These are phyloP conservation scores for Clarias gariepinus DNA, from an alignment of 2,113 vertebrate species.

Conservation along the genomic window DNA sequence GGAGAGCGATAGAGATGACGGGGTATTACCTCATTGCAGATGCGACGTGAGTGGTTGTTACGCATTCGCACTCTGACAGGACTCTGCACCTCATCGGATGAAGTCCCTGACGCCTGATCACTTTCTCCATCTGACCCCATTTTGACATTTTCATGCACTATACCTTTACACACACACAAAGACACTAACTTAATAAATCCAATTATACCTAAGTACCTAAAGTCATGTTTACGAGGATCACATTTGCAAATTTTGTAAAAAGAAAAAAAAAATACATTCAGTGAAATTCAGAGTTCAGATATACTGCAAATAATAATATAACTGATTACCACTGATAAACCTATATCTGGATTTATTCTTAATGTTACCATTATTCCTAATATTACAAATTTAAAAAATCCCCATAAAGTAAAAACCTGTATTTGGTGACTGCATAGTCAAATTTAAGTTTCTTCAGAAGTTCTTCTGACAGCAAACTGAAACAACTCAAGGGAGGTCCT, in stretches of 20 bases:
- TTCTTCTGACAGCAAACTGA: not conserved
- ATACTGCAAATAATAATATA: not conserved
- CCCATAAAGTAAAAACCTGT: not conserved
- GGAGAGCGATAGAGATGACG: not conserved
- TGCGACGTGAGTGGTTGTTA: conserved; percentile 47
- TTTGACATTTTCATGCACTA: conserved; percentile 52
- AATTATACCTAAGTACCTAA: no score
- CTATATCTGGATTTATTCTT: not conserved
- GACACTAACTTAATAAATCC: not conserved
- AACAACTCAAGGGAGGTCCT: not conserved
- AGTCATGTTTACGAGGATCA: not conserved
- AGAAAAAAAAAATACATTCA: not conserved
- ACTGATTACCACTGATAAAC: not conserved
- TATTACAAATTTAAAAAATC: no score
- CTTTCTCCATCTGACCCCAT: conserved; percentile 57
- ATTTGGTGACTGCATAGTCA: not conserved
- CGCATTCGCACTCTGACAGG: conserved; percentile 50
- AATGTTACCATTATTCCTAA: not conserved
- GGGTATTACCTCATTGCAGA: conserved; percentile 54
- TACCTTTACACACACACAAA: conserved; percentile 44
- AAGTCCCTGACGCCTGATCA: conserved; percentile 54
- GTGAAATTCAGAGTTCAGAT: not conserved
- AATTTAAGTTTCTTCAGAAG: not conserved
- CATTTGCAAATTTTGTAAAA: not conserved
- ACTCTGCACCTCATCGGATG: conserved; percentile 55